Conservation (phyloP, 2,888 invertebrate genomes). For the Tenthredo notha region DNA sequence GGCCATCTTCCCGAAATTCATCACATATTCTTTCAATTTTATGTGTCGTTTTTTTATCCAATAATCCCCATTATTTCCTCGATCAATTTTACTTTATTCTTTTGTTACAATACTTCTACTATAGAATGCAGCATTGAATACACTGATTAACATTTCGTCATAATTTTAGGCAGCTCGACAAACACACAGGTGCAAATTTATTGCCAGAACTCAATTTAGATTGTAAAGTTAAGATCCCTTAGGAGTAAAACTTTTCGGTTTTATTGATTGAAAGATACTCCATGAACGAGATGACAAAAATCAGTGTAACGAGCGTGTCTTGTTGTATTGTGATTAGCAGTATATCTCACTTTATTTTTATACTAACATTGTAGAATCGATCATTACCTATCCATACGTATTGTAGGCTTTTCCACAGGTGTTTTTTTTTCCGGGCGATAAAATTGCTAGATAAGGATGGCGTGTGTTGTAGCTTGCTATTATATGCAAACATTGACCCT, state of each 20-base stretch:
- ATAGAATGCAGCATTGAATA: not conserved
- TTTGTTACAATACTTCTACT: not conserved
- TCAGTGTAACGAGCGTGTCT: not conserved
- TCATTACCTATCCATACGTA: not conserved
- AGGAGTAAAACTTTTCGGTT: not conserved
- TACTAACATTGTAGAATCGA: not conserved
- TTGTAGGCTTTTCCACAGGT: not conserved
- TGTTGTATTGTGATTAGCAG: not conserved
- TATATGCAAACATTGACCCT: slow-evolving; percentile 5
- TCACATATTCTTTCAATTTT: not conserved
- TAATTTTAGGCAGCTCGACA: not conserved
- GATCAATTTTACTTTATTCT: not conserved
- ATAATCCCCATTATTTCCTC: not conserved
- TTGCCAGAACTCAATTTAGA: not conserved
- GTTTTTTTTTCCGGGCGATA: not conserved
- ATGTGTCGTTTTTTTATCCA: not conserved
- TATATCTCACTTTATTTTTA: not conserved
- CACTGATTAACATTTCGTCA: not conserved
- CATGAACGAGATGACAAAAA: not conserved
- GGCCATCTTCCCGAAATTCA: slow-evolving; percentile 44
- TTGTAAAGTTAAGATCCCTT: not conserved
- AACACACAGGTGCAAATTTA: not conserved
- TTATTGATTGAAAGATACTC: not conserved
- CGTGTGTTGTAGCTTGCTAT: not conserved
- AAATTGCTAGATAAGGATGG: not conserved